Evolutionary conservation across 2,797 vertebrate genomes (phyloP).

Genomic region (Falco columbarius): DNA sequence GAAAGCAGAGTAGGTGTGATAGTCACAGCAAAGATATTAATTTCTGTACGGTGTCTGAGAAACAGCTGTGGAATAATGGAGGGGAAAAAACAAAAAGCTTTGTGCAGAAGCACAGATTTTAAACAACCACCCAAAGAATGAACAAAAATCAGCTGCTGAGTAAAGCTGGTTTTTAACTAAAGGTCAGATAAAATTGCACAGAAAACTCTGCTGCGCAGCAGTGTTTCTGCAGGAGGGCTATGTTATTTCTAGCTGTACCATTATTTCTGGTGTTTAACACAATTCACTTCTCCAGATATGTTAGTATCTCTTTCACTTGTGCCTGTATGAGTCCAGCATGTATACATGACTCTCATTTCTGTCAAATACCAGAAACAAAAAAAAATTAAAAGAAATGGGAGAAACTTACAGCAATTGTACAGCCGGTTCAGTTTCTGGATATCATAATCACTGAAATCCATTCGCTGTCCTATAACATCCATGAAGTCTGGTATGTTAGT

Average conservation of each 20-base stretch:
- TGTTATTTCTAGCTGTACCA: not conserved
- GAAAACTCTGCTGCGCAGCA: not conserved
- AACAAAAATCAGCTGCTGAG: conserved; percentile 27
- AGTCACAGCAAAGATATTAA: not conserved
- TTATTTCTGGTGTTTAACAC: not conserved
- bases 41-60: not conserved
- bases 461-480: conserved; percentile 91
- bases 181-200: conserved; percentile 37
- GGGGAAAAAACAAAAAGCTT: not conserved
- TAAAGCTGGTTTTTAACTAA: conserved; percentile 12
- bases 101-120: conserved; percentile 5
- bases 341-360: not conserved
- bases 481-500: conserved; percentile 88
- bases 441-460: conserved; percentile 94
- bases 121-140: conserved; percentile 14
- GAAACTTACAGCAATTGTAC: conserved; percentile 91
- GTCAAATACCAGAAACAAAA: not conserved
- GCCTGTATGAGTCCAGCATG: not conserved
- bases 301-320: not conserved
- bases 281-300: not conserved
- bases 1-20: not conserved
- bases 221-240: not conserved
- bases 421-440: conserved; percentile 87
- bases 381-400: not conserved
- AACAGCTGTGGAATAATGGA: not conserved